Evolutionary conservation across 2,113 vertebrate species (phyloP).

Genomic region (Camelus dromedarius): DNA sequence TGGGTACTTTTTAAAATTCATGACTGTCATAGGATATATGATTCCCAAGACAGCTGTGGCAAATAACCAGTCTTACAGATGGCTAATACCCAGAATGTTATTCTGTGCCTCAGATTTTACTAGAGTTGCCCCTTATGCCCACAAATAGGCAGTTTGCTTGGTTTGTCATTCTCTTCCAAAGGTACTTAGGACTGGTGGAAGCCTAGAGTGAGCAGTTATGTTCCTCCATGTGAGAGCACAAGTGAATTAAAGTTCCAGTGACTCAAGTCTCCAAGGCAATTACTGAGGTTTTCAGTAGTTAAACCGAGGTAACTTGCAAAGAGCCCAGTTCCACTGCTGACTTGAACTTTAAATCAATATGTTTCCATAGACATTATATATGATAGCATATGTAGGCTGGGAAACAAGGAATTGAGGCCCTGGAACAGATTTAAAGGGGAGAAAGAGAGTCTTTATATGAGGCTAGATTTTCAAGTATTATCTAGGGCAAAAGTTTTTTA

Average conservation of each 20-base stretch:
- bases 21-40: conserved; percentile 59
- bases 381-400: conserved; percentile 62
- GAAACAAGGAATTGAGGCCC: conserved; percentile 60
- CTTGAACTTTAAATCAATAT: conserved; percentile 74
- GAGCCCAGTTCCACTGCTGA: conserved; percentile 65
- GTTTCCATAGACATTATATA: conserved; percentile 76
- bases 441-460: conserved; percentile 67
- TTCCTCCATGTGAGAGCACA: conserved; percentile 28
- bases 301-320: conserved; percentile 77
- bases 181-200: conserved; percentile 62
- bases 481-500: conserved; percentile 78
- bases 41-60: conserved; percentile 62
- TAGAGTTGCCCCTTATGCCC: conserved; percentile 31
- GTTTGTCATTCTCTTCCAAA: conserved; percentile 55
- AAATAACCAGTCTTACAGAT: conserved; percentile 48
- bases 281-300: conserved; percentile 77
- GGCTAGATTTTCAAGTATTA: conserved; percentile 77
- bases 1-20: conserved; percentile 68
- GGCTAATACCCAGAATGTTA: conserved; percentile 34
- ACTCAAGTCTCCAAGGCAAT: conserved; percentile 75
- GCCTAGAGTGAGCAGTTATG: conserved; percentile 59
- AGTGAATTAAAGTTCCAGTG: conserved; percentile 68
- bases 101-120: conserved; percentile 60
- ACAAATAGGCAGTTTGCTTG: conserved; percentile 65
- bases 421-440: conserved; percentile 67